Base-by-base conservation (phyloP, 2,888 invertebrate genomes). In the Gortyna flavago region DNA sequence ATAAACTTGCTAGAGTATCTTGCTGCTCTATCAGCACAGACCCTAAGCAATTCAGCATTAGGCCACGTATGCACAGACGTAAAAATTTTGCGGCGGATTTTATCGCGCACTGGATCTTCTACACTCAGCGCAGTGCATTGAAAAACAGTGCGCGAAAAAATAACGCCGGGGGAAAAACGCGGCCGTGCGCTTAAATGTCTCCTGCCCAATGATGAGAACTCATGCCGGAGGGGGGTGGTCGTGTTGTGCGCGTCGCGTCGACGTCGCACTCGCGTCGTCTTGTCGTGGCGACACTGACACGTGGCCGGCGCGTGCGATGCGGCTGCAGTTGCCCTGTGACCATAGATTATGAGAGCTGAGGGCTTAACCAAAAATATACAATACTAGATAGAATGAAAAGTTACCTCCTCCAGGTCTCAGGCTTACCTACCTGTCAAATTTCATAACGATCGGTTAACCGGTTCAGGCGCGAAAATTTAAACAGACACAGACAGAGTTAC, bases 281-380 rank as follows among this genome's bases (percentile, higher is more conserved):
- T 83, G 82, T 80, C 83, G 74, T 80, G 80, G 72, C 35, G 32
- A 78, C 83, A 81, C 59, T 57, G 77, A 88, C 90, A 91, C 75
- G 87, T 94, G 85, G 70, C 81, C 75, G 79, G 61, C 71, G 72
- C 73, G 68, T 67, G 71, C 73, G 70, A 32, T 72, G 71, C 74
- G 83, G 79, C 89, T 90, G 91, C 72, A 87, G 92, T 83, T 91
- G 94, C 95, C 95, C 94, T 38, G 81, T 95, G 95, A 95, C 88
- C 89, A 89, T 86, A 72, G 95, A 95, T 95, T 95, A 95, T 95
- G 94, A 95, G 95, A 95, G 88, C 95, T 95, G 95, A 95, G 94
- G 95, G 94, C 94, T 85, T 81, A 3, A 13, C 0, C 41, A 25
- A 35, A 35, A 32, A 68, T 0, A 29, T 59, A 4, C 3, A 57